Base-by-base conservation (phyloP, 1,140 invertebrate genomes). In the Macrostomum lignano region DNA sequence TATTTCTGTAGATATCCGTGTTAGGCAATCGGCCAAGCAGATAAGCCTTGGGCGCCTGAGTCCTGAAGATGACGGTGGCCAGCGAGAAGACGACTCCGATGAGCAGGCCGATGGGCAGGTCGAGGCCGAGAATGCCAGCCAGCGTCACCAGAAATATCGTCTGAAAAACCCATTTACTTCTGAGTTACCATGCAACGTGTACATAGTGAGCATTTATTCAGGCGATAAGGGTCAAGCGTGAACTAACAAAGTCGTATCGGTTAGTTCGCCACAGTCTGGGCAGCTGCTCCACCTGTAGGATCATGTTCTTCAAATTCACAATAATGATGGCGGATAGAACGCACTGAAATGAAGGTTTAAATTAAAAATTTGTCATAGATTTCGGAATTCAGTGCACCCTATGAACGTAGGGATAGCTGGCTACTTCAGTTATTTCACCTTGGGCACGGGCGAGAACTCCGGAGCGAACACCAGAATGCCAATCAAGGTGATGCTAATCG, bases 141-240 rank as follows among this genome's bases (percentile, higher is more conserved):
- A 51, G 46, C 10, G 51, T 51, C 25, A 44, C 40, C 7, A 52
- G 41, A 49, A 49, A 55, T n/a, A 52, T 48, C 21, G 47, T n/a
- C n/a, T n/a, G n/a, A n/a, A n/a, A n/a, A n/a, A n/a, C n/a, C n/a
- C n/a, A n/a, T n/a, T n/a, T n/a, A n/a, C n/a, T n/a, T n/a, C n/a
- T n/a, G n/a, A n/a, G n/a, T n/a, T n/a, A n/a, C n/a, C n/a, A n/a
- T n/a, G n/a, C n/a, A n/a, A n/a, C n/a, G n/a, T n/a, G n/a, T n/a
- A n/a, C n/a, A n/a, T n/a, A n/a, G n/a, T n/a, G n/a, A n/a, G n/a
- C n/a, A n/a, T n/a, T n/a, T n/a, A n/a, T n/a, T n/a, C n/a, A n/a
- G n/a, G n/a, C n/a, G n/a, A n/a, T n/a, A n/a, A n/a, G n/a, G n/a
- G n/a, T n/a, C n/a, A n/a, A n/a, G n/a, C n/a, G n/a, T n/a, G n/a